These are phyloP conservation scores for human DNA, from an alignment of 2,113 vertebrate species.

Conservation along the genomic window GRCh38 chr4:24544001-24544500, in stretches of 20 bases:
- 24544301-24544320: background rate
- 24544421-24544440: background rate
- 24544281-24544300: background rate
- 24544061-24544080: background rate
- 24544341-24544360: background rate
- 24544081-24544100: background rate
- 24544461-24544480: background rate
- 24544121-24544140: background rate
- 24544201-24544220: background rate
- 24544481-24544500: background rate
- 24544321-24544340: background rate
- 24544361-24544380: background rate
- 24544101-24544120: background rate
- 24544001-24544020: background rate
- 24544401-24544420: background rate
- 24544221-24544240: background rate
- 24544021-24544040: background rate
- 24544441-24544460: background rate
- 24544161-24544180: background rate
- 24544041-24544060: background rate
- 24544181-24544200: background rate
- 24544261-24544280: background rate
- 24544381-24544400: background rate
- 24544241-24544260: background rate
- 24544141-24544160: background rate